Conservation (phyloP, 2,113 vertebrate genomes). For the Oryzias woworae region DNA sequence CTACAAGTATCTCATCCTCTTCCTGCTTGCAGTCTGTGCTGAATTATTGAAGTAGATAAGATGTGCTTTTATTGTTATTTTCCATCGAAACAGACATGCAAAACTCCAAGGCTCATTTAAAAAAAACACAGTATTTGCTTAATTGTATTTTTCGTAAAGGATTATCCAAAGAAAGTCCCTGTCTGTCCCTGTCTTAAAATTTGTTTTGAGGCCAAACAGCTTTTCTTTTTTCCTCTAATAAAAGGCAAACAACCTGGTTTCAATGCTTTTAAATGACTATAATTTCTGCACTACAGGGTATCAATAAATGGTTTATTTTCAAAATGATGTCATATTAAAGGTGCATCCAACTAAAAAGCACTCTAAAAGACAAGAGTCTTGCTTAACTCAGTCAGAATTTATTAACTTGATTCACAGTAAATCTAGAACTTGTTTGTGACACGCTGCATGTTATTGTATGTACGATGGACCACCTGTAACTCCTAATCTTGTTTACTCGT, state of each 20-base stretch:
- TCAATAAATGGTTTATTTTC: too few relatives aligned
- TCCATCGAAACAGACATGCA: slow-evolving; percentile 44
- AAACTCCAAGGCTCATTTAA: slow-evolving; percentile 29
- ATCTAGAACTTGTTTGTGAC: too few relatives aligned
- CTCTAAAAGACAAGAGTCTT: too few relatives aligned
- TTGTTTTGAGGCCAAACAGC: not conserved
- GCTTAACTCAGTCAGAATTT: too few relatives aligned
- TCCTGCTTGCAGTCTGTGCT: slow-evolving; percentile 31
- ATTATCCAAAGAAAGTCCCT: not conserved
- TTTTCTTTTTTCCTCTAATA: not conserved
- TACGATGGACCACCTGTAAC: too few relatives aligned
- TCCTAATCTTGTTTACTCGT: too few relatives aligned
- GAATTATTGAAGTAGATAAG: slow-evolving; percentile 57
- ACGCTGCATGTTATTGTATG: too few relatives aligned
- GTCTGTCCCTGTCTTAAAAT: not conserved
- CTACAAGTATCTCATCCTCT: slow-evolving; percentile 31
- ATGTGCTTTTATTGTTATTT: slow-evolving; percentile 28
- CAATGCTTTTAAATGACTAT: too few relatives aligned
- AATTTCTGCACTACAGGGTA: too few relatives aligned
- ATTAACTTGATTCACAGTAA: too few relatives aligned
- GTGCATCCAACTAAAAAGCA: too few relatives aligned
- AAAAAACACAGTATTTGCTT: slow-evolving; percentile 10
- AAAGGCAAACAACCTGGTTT: not conserved
- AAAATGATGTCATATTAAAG: too few relatives aligned
- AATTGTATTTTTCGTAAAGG: slow-evolving; percentile 1